Conservation (phyloP, 2,888 invertebrate genomes). For the Xanthostigma xanthostigma region DNA sequence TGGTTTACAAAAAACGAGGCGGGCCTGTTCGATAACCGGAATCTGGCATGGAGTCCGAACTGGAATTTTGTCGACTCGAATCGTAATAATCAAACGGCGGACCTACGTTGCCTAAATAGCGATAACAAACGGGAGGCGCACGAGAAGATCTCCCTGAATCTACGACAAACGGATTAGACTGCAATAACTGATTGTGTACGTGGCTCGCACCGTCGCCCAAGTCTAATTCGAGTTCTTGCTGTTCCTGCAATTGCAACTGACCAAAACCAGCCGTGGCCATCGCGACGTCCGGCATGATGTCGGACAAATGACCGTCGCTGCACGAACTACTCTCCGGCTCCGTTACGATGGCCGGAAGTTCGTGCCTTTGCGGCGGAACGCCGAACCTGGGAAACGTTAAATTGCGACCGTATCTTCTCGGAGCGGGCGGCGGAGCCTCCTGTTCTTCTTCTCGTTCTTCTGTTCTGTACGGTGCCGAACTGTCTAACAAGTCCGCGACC, state of each 20-base stretch:
- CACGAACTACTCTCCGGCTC: conserved; percentile 40
- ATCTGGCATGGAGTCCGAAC: not conserved
- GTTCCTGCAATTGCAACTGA: conserved; percentile 46
- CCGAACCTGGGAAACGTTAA: conserved; percentile 44
- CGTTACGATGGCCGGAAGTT: conserved; percentile 47
- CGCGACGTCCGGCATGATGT: conserved; percentile 84
- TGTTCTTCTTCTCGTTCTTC: conserved; percentile 19
- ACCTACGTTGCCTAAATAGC: conserved; percentile 3
- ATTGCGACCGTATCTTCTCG: conserved; percentile 40
- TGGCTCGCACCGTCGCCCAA: conserved; percentile 74
- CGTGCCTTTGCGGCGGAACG: conserved; percentile 31
- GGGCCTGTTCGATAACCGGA: conserved; percentile 5
- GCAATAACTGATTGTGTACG: conserved; percentile 24
- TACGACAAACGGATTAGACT: conserved; percentile 1
- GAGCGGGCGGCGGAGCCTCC: conserved; percentile 20
- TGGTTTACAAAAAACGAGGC: conserved; percentile 5
- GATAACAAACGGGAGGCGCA: conserved; percentile 3
- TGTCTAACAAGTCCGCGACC: conserved; percentile 62
- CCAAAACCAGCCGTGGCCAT: conserved; percentile 71
- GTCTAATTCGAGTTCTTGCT: conserved; percentile 59
- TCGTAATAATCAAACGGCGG: conserved; percentile 4
- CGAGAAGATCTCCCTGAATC: not conserved
- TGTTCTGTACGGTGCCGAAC: conserved; percentile 22
- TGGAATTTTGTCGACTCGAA: not conserved
- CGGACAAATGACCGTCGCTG: conserved; percentile 56